Evolutionary conservation across 2,797 vertebrate genomes (phyloP), one percentile per base, ranked within the genome.

Genomic region (Emydoidea blandingii): DNA sequence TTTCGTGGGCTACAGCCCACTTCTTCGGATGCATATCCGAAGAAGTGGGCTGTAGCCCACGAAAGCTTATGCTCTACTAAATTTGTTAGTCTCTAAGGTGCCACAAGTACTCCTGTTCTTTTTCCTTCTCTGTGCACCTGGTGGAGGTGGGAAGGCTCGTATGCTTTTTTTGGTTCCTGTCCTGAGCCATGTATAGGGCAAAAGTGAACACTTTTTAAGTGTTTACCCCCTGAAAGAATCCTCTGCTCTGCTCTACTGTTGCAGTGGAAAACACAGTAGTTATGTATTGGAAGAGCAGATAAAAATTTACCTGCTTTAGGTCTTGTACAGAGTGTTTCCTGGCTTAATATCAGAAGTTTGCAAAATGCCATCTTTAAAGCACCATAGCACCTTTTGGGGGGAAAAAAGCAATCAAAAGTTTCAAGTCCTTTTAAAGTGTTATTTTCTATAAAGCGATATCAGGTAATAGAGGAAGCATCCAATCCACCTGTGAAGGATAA

Each of bases 321-420:
- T 76, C 34, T 76, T 95, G 34, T 89, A 34, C 79, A 12, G n/a
- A 78, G 37, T 37, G 23, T 74, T 94, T 65, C 53, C 95, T 34
- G 47, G 3, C 59, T 91, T 50, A 90, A 94, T 83, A 91, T 81
- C 1, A 29, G 54, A 41, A 72, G 76, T 93, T 94, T 93, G 29
- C 72, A 92, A 52, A 87, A 72, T 92, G 79, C 88, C 25, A 44
- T 89, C 23, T 95, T 88, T 88, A 81, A 92, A 92, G 59, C 31
- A n/a, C 79, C 78, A 78, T 0, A 47, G 90, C 78, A 1, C 89
- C 10, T 89, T 57, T 19, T 31, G 68, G 92, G 87, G 52, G 56
- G 68, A 34, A 12, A 31, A 29, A 56, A 19, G 9, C 25, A 29
- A 34, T 41, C 49, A 37, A 25, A 29, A 65, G 92, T 37, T 49